Evolutionary conservation across 2,888 invertebrate genomes (phyloP).

Genomic region (Leucophenga maculata): DNA sequence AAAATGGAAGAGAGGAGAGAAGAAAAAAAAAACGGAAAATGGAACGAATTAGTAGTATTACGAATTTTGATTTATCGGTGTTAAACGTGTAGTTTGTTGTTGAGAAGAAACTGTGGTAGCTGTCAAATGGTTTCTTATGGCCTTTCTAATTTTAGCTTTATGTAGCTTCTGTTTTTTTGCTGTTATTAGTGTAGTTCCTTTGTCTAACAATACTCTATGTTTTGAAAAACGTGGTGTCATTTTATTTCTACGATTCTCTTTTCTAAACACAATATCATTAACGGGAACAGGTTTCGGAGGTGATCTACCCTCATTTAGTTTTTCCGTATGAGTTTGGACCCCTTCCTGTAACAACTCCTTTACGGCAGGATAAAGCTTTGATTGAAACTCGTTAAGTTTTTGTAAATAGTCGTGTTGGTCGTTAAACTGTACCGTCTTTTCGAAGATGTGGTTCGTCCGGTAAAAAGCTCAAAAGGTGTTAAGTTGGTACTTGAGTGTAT

Average conservation of each 20-base stretch:
- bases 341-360: slow-evolving; percentile 3
- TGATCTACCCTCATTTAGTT: slow-evolving; percentile 16
- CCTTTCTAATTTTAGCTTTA: no score
- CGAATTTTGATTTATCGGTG: no score
- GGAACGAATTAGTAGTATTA: no score
- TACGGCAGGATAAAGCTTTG: slow-evolving; percentile 19
- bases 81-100: no score
- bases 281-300: no score
- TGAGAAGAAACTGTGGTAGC: no score
- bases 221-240: slow-evolving; percentile 36
- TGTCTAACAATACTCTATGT: slow-evolving; percentile 35
- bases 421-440: background rate
- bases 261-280: slow-evolving; percentile 35
- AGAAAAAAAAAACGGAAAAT: no score
- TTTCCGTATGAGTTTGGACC: slow-evolving; percentile 7
- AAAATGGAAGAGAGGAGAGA: no score
- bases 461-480: slow-evolving; percentile 29
- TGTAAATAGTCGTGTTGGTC: slow-evolving; percentile 16
- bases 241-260: slow-evolving; percentile 40
- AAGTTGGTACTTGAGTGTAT: slow-evolving; percentile 30
- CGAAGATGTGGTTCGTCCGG: slow-evolving; percentile 20
- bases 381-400: slow-evolving; percentile 25
- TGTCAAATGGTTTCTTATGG: no score
- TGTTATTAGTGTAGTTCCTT: slow-evolving; percentile 31
- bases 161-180: background rate